Percentiles rank a stretch among this genome's conserved stretches.
phyloP scores from a whole-genome alignment of 2,113 vertebrate genomes.

The Scalopus aquaticus region DNA sequence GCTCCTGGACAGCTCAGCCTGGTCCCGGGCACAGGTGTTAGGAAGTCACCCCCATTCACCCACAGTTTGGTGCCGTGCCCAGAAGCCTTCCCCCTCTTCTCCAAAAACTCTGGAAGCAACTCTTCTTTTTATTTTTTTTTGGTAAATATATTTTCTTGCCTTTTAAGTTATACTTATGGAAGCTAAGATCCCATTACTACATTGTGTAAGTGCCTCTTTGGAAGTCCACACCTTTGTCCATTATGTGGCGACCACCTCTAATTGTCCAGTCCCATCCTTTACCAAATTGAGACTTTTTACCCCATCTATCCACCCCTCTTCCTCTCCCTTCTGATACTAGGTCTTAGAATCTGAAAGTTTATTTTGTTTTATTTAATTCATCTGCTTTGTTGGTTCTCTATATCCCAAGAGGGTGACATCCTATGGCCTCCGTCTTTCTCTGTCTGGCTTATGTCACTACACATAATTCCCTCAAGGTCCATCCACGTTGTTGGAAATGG shows the following conservation, averaged over 20 bases:
- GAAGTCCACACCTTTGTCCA: not conserved
- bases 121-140: not conserved
- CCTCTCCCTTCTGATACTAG: not conserved
- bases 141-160: not conserved
- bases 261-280: not conserved
- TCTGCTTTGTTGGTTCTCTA: not conserved
- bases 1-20: too few species aligned
- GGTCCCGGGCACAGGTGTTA: too few species aligned
- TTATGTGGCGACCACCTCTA: too few species aligned
- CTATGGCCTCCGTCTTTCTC: too few species aligned
- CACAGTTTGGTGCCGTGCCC: not conserved
- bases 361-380: not conserved
- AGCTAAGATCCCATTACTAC: not conserved
- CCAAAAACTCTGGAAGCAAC: not conserved
- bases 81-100: not conserved
- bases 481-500: not conserved
- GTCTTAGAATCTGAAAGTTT: not conserved
- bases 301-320: not conserved
- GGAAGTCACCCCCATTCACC: not conserved
- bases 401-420: too few species aligned
- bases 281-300: not conserved
- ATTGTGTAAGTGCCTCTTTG: not conserved
- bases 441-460: not conserved
- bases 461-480: not conserved
- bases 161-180: not conserved